Evolutionary conservation across 2,797 vertebrate genomes (phyloP), one percentile per base, ranked within the genome.

Genomic region (Parauchenoglanis punctatus): DNA sequence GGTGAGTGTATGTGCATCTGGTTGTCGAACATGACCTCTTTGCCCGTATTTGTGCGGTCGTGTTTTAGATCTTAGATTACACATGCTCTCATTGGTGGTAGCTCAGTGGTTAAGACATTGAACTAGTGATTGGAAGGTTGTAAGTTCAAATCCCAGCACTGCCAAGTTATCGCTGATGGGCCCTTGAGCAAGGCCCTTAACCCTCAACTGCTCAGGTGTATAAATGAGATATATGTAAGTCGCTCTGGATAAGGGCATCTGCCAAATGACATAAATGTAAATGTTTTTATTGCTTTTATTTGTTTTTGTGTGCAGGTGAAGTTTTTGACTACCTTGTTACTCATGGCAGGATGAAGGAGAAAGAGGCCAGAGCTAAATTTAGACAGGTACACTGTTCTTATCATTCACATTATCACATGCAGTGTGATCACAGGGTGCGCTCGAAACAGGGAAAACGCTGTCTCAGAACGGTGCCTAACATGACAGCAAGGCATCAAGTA

Each of bases 311-410:
- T 88, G 81, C 92, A 98, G 97, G 97, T 93, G 97, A 98, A 93
- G 97, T 98, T 63, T 98, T 98, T 92, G 97, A 98, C 95, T 98
- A 98, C 95, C 96, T 98, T 91, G 97, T 98, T 94, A 97, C 97
- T 93, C 97, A 98, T 94, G 97, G 97, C 94, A 96, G 97, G 96
- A 98, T 98, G 97, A 98, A 98, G 95, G 97, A 98, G 95, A 98
- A 98, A 93, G 97, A 98, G 95, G 97, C 97, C 93, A 97, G 97
- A 95, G 95, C 97, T 95, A 98, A 98, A 95, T 98, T 98, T 96
- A 97, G 97, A 96, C 97, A 98, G 97, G 97, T 98, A 96, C 93
- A 92, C 95, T 97, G 72, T 61, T 89, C 63, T 83, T 83, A 63
- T 70, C 46, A 52, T 28, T 65, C 15, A 23, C 72, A 72, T 46